Conservation (phyloP, 2,888 invertebrate species). For the Heteromurus nitidus region DNA sequence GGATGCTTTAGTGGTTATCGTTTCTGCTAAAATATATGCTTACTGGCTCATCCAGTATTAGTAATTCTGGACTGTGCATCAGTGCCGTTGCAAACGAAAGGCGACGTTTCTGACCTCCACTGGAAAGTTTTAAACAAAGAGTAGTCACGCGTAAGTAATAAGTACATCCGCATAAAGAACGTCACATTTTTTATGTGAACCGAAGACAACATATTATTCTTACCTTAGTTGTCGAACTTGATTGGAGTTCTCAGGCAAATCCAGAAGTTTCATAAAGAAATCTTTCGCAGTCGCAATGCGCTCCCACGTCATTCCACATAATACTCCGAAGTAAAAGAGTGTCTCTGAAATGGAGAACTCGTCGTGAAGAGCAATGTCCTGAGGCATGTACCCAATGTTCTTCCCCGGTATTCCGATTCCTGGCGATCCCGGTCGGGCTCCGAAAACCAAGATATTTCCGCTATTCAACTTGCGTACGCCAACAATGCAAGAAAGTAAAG, state of each 20-base stretch:
- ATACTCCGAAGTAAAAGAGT: constrained; percentile 26
- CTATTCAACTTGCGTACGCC: background rate
- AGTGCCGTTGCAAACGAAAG: constrained; percentile 76
- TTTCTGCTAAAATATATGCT: background rate
- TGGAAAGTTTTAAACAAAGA: too few relatives aligned
- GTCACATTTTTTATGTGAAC: too few relatives aligned
- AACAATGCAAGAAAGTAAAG: background rate
- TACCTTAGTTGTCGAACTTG: too few relatives aligned
- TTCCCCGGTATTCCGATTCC: constrained; percentile 95
- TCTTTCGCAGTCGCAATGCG: too few relatives aligned
- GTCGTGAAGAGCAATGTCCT: constrained; percentile 65
- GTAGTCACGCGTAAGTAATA: too few relatives aligned
- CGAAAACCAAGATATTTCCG: background rate
- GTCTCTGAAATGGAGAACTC: constrained; percentile 66
- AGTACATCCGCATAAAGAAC: too few relatives aligned
- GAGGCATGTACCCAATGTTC: constrained; percentile 92
- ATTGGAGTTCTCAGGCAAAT: too few relatives aligned
- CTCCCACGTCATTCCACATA: background rate
- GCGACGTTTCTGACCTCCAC: constrained; percentile 76
- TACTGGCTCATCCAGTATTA: constrained; percentile 90
- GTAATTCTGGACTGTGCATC: constrained; percentile 76
- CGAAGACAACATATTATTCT: too few relatives aligned
- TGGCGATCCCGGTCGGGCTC: constrained; percentile 85
- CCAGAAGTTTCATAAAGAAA: too few relatives aligned
- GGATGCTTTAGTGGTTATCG: too few relatives aligned